A percentile compares a stretch with the other conserved stretches of the same genome.
Evolutionary conservation across 2,888 invertebrate genomes (phyloP).

Genomic region (Ormyrus nitidulus): DNA sequence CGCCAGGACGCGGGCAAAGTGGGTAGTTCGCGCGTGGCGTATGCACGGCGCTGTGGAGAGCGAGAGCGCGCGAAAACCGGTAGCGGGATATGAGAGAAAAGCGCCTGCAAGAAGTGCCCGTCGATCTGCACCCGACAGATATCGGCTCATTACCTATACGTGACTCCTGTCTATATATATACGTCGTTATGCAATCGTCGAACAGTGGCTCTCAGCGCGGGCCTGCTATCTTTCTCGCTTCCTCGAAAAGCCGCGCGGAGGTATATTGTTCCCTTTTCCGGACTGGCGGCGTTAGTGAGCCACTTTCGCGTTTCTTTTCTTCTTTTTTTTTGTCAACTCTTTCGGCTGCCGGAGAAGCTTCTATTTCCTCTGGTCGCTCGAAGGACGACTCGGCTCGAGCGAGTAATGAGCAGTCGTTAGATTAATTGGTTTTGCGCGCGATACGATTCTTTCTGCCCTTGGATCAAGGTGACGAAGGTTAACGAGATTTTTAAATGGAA

Average conservation of each 20-base stretch:
- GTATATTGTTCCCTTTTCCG: too few species aligned
- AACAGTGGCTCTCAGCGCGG: slow-evolving; percentile 58
- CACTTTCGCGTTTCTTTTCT: neutral
- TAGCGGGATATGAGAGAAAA: neutral
- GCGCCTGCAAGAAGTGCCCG: slow-evolving; percentile 48
- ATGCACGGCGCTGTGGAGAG: too few species aligned
- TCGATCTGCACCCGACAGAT: slow-evolving; percentile 57
- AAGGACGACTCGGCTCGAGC: neutral
- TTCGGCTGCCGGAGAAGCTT: neutral
- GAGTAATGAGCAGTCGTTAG: slow-evolving; percentile 27
- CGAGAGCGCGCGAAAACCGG: neutral
- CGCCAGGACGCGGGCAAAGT: neutral
- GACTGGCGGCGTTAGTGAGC: too few species aligned
- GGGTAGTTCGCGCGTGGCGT: neutral
- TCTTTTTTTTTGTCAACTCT: neutral
- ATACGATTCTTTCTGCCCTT: neutral
- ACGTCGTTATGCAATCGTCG: slow-evolving; percentile 60
- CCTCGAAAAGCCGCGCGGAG: too few species aligned
- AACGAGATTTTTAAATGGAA: too few species aligned
- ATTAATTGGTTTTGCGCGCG: slow-evolving; percentile 4
- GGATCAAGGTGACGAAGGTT: neutral
- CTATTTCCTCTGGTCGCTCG: neutral
- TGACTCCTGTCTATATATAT: slow-evolving; percentile 53
- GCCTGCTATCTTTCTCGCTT: neutral
- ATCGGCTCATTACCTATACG: slow-evolving; percentile 64